Evolutionary conservation across 2,113 vertebrate genomes (phyloP).

Genomic region (Sphyrna mokarran): DNA sequence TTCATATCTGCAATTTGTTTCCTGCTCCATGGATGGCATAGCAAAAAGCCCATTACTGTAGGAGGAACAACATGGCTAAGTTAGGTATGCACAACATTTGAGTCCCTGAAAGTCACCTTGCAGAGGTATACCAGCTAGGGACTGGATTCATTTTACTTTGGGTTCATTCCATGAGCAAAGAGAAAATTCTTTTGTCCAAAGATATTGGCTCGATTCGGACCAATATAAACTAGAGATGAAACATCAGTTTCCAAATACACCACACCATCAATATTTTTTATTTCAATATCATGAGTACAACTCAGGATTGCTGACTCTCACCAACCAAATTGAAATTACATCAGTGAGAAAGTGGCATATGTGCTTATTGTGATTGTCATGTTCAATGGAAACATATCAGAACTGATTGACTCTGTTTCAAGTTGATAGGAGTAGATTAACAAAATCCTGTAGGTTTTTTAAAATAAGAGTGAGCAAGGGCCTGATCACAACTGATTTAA

Average conservation of each 20-base stretch:
- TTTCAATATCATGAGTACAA: background rate
- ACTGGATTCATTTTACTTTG: background rate
- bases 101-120: background rate
- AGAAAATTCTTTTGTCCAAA: background rate
- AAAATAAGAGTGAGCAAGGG: background rate
- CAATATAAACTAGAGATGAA: background rate
- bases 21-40: background rate
- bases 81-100: background rate
- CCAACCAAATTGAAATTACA: background rate
- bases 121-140: background rate
- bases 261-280: background rate
- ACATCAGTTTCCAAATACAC: background rate
- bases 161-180: background rate
- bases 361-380: too few species aligned
- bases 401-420: background rate
- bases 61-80: background rate
- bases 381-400: background rate
- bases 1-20: background rate
- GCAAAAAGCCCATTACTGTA: too few species aligned
- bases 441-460: background rate
- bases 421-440: background rate
- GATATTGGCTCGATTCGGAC: background rate
- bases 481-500: too few species aligned
- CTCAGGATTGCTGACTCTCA: background rate
- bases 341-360: background rate